A percentile compares a stretch with the other conserved stretches of the same genome.
These are phyloP conservation scores for Danio tinwini DNA, from an alignment of 2,797 vertebrate genomes.

Conservation along the genomic window DNA sequence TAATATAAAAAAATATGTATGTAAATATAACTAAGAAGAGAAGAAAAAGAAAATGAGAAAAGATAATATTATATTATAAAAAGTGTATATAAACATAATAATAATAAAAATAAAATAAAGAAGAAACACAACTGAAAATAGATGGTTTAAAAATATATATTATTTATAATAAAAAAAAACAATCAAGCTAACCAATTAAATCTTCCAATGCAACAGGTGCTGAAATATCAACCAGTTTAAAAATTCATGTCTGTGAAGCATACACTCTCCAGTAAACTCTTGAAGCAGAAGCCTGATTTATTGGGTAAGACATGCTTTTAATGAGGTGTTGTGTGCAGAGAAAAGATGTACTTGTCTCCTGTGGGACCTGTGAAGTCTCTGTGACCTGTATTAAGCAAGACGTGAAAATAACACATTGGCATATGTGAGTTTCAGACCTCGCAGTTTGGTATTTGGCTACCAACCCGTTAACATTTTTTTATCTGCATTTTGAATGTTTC, in stretches of 20 bases:
- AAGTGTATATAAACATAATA: no score
- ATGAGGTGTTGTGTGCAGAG: slow-evolving; percentile 33
- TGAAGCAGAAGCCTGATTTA: slow-evolving; percentile 32
- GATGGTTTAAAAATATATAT: slow-evolving; percentile 82
- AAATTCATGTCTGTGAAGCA: slow-evolving; percentile 9
- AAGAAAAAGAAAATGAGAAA: slow-evolving; percentile 84
- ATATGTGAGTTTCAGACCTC: neutral
- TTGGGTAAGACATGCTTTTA: slow-evolving; percentile 33
- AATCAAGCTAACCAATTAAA: slow-evolving; percentile 67
- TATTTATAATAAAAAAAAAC: slow-evolving; percentile 78
- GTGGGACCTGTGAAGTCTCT: slow-evolving; percentile 36
- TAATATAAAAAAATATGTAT: no score
- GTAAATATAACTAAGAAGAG: no score
- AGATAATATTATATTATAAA: slow-evolving; percentile 86
- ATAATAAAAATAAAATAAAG: no score
- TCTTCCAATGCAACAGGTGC: neutral
- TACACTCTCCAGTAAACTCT: slow-evolving; percentile 8
- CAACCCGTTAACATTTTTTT: slow-evolving; percentile 14
- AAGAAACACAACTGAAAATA: slow-evolving; percentile 80
- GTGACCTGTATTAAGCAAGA: slow-evolving; percentile 29
- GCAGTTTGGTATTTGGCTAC: neutral
- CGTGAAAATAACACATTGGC: neutral
- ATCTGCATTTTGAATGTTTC: neutral
- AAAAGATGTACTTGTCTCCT: slow-evolving; percentile 37
- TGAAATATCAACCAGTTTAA: slow-evolving; percentile 32